A percentile compares a stretch with the other conserved stretches of the same genome.
Evolutionary conservation across 2,113 vertebrate genomes (phyloP).

Genomic region (Strix aluco): DNA sequence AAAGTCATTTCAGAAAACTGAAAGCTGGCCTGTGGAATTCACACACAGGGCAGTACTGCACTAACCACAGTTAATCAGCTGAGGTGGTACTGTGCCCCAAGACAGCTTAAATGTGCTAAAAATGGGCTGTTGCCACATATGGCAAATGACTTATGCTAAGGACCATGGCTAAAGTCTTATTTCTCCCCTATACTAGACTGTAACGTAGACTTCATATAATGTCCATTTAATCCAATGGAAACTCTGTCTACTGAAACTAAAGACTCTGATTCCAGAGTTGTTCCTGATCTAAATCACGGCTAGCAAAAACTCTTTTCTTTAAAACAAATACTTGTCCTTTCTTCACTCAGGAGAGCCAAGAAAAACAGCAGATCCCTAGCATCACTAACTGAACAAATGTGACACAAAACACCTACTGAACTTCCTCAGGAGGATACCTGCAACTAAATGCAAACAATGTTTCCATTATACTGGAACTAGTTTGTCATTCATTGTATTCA

Average conservation of each 20-base stretch:
- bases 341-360: neutral
- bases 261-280: neutral
- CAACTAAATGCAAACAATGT: neutral
- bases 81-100: neutral
- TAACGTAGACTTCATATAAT: neutral
- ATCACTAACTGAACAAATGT: neutral
- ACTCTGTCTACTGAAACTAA: neutral
- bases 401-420: neutral
- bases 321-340: neutral
- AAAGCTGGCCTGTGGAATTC: neutral
- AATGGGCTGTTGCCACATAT: neutral
- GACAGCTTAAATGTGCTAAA: neutral
- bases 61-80: neutral
- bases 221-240: neutral
- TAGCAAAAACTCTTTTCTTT: neutral
- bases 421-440: neutral
- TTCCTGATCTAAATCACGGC: neutral
- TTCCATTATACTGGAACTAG: neutral
- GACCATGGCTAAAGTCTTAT: neutral
- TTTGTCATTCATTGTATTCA: slow-evolving; percentile 22
- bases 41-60: neutral
- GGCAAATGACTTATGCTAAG: neutral
- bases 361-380: neutral
- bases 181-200: neutral
- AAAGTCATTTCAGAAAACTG: neutral